Evolutionary conservation across 2,797 vertebrate species (phyloP), one percentile per base, ranked within the genome.

Genomic region (Basileuterus tristriatus): DNA sequence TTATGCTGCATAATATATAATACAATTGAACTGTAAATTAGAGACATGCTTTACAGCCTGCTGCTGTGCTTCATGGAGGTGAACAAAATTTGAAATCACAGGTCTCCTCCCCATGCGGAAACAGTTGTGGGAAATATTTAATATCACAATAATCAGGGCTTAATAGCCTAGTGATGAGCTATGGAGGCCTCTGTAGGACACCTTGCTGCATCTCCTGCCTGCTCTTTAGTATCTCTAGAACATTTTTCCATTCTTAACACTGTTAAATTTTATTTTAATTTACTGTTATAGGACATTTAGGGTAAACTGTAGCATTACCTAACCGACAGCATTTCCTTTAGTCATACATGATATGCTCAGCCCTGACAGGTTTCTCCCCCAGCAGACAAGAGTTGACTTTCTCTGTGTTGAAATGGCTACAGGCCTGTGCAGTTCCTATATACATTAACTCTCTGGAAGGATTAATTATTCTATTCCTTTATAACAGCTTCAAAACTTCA

Each of bases 1-100:
- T 96, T 91, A 88, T 93, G 91, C 76, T 90, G 83, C 47, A 56
- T 88, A 93, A 89, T 95, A 84, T 84, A 67, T 62, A 91, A 91
- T 71, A 79, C 37, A 83, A 53, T 76, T 90, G 68, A 56, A 83
- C 64, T 77, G 90, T 93, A 95, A 94, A 95, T 95, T 89, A 84
- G 68, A 86, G 93, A 78, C 17, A 37, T 71, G 34, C 37, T 96
- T 93, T 95, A 84, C 41, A 77, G 60, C 78, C 55, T 92, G 67
- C 86, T 83, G 49, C 58, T 94, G 79, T 95, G 75, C 67, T 95
- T 83, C 63, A 83, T 60, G 80, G 87, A 90, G 83, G 72, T 52
- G 83, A 93, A 91, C 62, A 89, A 89, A 63, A 86, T 76, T 70
- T 87, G 80, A 95, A 91, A 83, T 77, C 64, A 23, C 3, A 10